A percentile compares a stretch with the other conserved stretches of the same genome.
phyloP scores from a whole-genome alignment of 2,113 vertebrate species.

The Cyprinodon brontotheroides region DNA sequence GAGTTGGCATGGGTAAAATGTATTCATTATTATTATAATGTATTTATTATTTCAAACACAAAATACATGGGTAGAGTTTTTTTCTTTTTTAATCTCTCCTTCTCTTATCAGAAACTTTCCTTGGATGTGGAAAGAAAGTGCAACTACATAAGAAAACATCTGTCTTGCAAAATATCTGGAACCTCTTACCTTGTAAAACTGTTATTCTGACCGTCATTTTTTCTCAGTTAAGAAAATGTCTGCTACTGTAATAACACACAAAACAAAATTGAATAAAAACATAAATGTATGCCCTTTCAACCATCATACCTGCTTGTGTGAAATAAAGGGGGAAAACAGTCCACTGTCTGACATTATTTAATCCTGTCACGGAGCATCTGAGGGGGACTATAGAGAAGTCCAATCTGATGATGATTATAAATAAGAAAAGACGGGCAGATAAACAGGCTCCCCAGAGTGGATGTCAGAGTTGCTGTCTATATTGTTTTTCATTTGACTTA shows the following conservation, averaged over 20 bases:
- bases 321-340: constrained; percentile 5
- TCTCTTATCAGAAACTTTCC: background rate
- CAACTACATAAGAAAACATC: background rate
- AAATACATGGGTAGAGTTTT: background rate
- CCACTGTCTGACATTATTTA: constrained; percentile 40
- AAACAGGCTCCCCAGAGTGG: constrained; percentile 51
- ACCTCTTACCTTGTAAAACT: background rate
- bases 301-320: background rate
- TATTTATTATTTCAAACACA: too few species aligned
- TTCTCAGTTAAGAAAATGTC: background rate
- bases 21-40: too few species aligned
- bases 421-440: constrained; percentile 35
- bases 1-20: too few species aligned
- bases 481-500: constrained; percentile 67
- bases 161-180: background rate
- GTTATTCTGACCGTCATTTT: background rate
- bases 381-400: constrained; percentile 7
- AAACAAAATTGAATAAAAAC: too few species aligned
- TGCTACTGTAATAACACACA: too few species aligned
- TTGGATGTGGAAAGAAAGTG: too few species aligned
- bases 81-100: background rate
- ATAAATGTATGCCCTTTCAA: too few species aligned
- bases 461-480: constrained; percentile 47
- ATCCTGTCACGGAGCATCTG: constrained; percentile 25
- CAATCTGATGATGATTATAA: constrained; percentile 53